Percentiles rank a stretch among this genome's conserved stretches.
These are phyloP conservation scores for Acestrorhynchus altus DNA, from an alignment of 2,797 vertebrate species.

Conservation along the genomic window DNA sequence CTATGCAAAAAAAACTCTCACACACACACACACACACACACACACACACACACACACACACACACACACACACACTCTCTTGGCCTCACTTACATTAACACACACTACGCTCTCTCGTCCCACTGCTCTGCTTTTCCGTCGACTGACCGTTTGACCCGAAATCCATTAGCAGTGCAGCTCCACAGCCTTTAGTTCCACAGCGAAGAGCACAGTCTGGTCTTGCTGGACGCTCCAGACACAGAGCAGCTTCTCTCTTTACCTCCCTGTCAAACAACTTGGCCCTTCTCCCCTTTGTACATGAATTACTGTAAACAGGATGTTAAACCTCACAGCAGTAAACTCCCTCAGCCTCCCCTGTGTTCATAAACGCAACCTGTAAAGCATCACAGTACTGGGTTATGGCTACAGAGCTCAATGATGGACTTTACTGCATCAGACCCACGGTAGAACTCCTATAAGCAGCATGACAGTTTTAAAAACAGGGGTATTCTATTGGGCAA, in stretches of 20 bases:
- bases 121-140: conserved; percentile 19
- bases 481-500: no score
- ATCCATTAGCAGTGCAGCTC: conserved; percentile 44
- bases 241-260: conserved; percentile 61
- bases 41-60: not conserved
- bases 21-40: conserved; percentile 4
- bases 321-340: conserved; percentile 66
- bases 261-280: conserved; percentile 67
- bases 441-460: not conserved
- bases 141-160: conserved; percentile 58
- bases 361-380: conserved; percentile 30
- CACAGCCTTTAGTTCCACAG: conserved; percentile 7
- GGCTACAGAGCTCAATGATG: not conserved
- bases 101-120: conserved; percentile 12
- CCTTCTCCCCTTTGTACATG: conserved; percentile 60
- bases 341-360: conserved; percentile 67
- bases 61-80: conserved; percentile 21
- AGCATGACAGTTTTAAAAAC: not conserved
- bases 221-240: conserved; percentile 8
- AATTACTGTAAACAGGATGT: conserved; percentile 77
- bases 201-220: conserved; percentile 14
- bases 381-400: conserved; percentile 27
- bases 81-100: not conserved
- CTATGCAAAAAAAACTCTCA: conserved; percentile 14
- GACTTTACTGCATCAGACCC: conserved; percentile 2